These are phyloP conservation scores for Enteromius argenteus DNA, from an alignment of 2,797 vertebrate genomes.

Conservation along the genomic window DNA sequence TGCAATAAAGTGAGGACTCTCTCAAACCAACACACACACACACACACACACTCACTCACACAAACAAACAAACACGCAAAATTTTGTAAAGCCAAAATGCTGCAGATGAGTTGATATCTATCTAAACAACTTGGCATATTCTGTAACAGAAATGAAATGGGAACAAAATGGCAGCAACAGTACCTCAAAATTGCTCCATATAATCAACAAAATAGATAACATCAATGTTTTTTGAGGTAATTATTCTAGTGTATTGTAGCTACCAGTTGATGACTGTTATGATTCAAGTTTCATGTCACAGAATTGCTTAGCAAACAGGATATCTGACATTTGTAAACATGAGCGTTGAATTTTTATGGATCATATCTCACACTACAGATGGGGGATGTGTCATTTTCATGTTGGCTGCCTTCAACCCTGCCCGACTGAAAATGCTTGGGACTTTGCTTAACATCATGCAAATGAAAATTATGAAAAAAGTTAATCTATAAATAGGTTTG, in stretches of 20 bases:
- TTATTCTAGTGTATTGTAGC: slow-evolving; percentile 35
- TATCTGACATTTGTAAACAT: slow-evolving; percentile 38
- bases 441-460: slow-evolving; percentile 36
- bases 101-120: slow-evolving; percentile 19
- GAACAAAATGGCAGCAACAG: slow-evolving; percentile 14
- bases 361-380: not conserved
- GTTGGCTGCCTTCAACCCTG: slow-evolving; percentile 45
- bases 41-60: not conserved
- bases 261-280: slow-evolving; percentile 5
- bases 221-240: slow-evolving; percentile 37
- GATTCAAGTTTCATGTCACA: slow-evolving; percentile 25
- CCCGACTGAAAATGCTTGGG: slow-evolving; percentile 28
- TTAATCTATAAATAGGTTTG: slow-evolving; percentile 55
- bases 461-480: slow-evolving; percentile 50
- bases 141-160: slow-evolving; percentile 14
- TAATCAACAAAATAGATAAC: slow-evolving; percentile 5
- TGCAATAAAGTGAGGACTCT: slow-evolving; percentile 52
- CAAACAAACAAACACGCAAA: not conserved
- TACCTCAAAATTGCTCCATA: slow-evolving; percentile 16
- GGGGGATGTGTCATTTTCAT: not conserved
- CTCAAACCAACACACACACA: slow-evolving; percentile 27
- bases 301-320: slow-evolving; percentile 10
- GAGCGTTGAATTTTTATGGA: not conserved
- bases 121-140: not conserved
- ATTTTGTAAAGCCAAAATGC: slow-evolving; percentile 3